Percentiles rank a stretch among this genome's conserved stretches.
These are phyloP conservation scores for Auanema sp. DNA, from an alignment of 2,888 invertebrate genomes.

Conservation along the genomic window DNA sequence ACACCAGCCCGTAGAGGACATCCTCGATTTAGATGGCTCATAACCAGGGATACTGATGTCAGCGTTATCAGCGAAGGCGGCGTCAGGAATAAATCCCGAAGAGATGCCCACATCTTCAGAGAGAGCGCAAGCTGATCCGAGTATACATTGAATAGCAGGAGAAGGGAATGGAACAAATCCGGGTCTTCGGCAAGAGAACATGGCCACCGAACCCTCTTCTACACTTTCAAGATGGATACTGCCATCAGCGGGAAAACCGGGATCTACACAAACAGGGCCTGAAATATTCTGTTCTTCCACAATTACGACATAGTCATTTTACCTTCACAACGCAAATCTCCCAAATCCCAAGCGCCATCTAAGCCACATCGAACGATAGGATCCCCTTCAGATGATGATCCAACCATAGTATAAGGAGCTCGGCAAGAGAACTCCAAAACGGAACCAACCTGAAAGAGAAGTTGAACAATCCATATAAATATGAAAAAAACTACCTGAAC, in stretches of 20 bases:
- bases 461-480: background rate
- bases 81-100: conserved; percentile 88
- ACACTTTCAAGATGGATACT: conserved; percentile 76
- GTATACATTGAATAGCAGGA: conserved; percentile 51
- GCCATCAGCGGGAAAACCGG: conserved; percentile 89
- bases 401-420: conserved; percentile 88
- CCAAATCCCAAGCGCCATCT: conserved; percentile 95
- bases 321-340: conserved; percentile 88
- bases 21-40: conserved; percentile 66
- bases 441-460: conserved; percentile 75
- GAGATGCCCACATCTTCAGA: conserved; percentile 86
- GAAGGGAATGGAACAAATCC: conserved; percentile 57
- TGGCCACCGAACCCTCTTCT: conserved; percentile 80
- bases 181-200: conserved; percentile 84
- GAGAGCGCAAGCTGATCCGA: conserved; percentile 87
- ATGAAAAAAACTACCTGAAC: conserved; percentile 20
- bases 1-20: conserved; percentile 64
- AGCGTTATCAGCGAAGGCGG: conserved; percentile 81
- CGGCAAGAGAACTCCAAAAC: conserved; percentile 90
- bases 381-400: conserved; percentile 86
- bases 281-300: conserved; percentile 7
- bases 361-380: conserved; percentile 86
- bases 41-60: conserved; percentile 72
- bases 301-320: background rate
- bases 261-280: conserved; percentile 90